Base-by-base conservation (phyloP, 2,888 invertebrate species). In the Cataglyphis rosenhaueri region DNA sequence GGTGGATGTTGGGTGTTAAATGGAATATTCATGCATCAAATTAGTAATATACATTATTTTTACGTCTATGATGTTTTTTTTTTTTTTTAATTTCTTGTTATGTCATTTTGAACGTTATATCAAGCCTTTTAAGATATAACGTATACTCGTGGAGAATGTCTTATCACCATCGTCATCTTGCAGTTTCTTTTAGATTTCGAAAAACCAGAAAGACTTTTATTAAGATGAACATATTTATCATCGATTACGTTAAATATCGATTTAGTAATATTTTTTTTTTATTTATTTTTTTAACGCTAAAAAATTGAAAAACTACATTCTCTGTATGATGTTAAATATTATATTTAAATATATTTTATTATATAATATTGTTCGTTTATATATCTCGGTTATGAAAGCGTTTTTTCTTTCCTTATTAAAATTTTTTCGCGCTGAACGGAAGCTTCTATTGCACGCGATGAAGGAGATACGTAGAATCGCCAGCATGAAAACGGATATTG, bases 41-140 rank as follows among this genome's bases (percentile, higher is more conserved):
- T 88, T 88, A 84, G 84, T 71, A 84, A 75, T 81, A 84, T 88
- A 86, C 81, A 88, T 88, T 88, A 88, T 82, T 83, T 83, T 79
- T 85, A 10, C 61, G 29, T 21, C 0, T 21, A 44, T 55, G 8
- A 18, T n/a, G 35, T n/a, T 1, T 29, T 29, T 29, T 29, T 29
- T n/a, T 6, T 79, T 79, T 57, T 57, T 8, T 2, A 41, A 3
- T 41, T 73, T 73, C 1, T 68, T 41, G 48, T 15, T 55, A 8
- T 52, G 5, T 0, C 10, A 29, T 32, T 62, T 74, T 74, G 32
- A 44, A 15, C 9, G 15, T 41, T n/a, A 41, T 6, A 25, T 12
- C 12, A 61, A 32, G 21, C 1, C 15, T 44, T 32, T n/a, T 29
- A 52, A 52, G 18, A 32, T 21, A 55, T 55, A 18, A 57, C 18